These are phyloP conservation scores for Drosophila imparisetae DNA, from an alignment of 2,888 invertebrate species.

Conservation along the genomic window DNA sequence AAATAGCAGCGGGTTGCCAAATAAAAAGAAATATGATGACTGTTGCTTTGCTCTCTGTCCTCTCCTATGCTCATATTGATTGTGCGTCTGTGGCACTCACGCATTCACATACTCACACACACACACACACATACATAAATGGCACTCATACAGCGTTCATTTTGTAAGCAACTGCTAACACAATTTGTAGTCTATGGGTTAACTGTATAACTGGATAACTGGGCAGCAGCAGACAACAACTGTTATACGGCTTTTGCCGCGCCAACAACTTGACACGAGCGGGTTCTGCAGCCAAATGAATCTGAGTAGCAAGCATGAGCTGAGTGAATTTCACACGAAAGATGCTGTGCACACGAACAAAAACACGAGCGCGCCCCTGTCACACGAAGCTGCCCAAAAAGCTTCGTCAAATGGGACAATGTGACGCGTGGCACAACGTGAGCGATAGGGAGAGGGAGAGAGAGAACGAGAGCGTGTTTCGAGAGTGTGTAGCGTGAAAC, in stretches of 20 bases:
- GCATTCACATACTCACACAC: conserved; percentile 18
- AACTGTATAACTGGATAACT: conserved; percentile 55
- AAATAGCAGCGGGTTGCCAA: conserved; percentile 43
- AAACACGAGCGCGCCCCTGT: conserved; percentile 17
- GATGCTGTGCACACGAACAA: conserved; percentile 73
- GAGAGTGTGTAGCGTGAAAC: conserved; percentile 1
- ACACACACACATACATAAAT: conserved; percentile 19
- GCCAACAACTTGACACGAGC: conserved; percentile 78
- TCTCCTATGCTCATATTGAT: conserved; percentile 53
- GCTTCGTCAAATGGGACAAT: conserved; percentile 52
- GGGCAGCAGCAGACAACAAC: conserved; percentile 10
- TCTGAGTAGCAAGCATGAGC: conserved; percentile 51
- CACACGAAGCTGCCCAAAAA: conserved; percentile 16
- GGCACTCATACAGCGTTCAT: conserved; percentile 15
- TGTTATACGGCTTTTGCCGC: conserved; percentile 39
- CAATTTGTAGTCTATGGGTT: conserved; percentile 62
- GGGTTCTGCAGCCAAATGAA: conserved; percentile 82
- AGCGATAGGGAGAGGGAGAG: background rate
- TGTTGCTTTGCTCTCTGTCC: conserved; percentile 52
- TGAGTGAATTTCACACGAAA: conserved; percentile 55
- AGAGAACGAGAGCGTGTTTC: conserved; percentile 2
- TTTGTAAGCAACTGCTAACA: conserved; percentile 54
- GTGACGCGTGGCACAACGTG: conserved; percentile 3
- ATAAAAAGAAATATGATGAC: conserved; percentile 61
- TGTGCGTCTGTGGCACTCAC: conserved; percentile 48